Base-by-base conservation (phyloP, 2,797 vertebrate species). In the Macroramphosus scolopax region DNA sequence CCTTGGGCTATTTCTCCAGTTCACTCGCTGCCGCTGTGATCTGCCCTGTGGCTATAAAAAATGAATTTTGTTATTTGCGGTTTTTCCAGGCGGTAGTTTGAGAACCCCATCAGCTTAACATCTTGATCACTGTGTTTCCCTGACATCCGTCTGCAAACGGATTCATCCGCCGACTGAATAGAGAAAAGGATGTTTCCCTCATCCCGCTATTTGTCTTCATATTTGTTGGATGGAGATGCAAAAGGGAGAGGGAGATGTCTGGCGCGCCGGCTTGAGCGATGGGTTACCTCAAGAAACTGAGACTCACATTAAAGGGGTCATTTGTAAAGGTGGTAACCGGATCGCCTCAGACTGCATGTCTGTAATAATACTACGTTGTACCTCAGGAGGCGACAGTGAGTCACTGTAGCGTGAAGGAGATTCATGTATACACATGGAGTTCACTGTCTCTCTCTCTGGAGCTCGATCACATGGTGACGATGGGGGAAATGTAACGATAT, bases 81-180 rank as follows among this genome's bases (percentile, higher is more conserved):
- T n/a, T n/a, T n/a, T n/a, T n/a, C 30, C 14, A 36, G n/a, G 44
- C 28, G 47, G 46, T 30, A 41, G 26, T 40, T 42, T 53, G 30
- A 6, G 51, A 49, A 38, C 15, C 33, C 12, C 48, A 13, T 41
- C 20, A 29, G 31, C 12, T 63, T 16, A 58, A 59, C 14, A 55
- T 24, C 34, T 36, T 17, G 16, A 60, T 48, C 33, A 33, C 24
- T 29, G 30, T 53, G 53, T 57, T 34, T 29, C 34, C 22, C 5
- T 38, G 6, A 57, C 53, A 60, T 14, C 26, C 24, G 9, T 56
- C 12, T 29, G 15, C n/a, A n/a, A n/a, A n/a, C n/a, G n/a, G 50
- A 42, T 55, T 54, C 35, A 15, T 36, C 18, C 11, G 42, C 11
- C 26, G 26, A 34, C 9, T 28, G 22, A 40, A 39, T 39, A n/a